Evolutionary conservation across 2,113 vertebrate species (phyloP), one percentile per base, ranked within the genome.

Genomic region (Colinus virginianus): DNA sequence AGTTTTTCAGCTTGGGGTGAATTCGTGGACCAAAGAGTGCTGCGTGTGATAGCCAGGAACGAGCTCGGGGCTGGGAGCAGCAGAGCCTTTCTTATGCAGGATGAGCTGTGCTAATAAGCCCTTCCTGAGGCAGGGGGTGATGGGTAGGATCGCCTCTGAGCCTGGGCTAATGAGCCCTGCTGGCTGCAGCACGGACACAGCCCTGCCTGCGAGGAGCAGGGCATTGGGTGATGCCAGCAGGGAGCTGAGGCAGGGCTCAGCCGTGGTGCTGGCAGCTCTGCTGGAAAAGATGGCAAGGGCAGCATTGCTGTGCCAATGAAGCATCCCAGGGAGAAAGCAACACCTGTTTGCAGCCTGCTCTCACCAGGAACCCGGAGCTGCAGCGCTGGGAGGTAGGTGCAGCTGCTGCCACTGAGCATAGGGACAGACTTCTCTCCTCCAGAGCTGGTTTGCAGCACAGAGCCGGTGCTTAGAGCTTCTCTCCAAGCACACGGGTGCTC

Each of bases 21-120:
- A 11, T 76, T 69, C 45, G 17, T 42, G 30, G 48, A 26, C 18
- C 6, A 42, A 23, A 8, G 30, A 13, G 30, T 3, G 48, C 43
- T 38, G 56, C 0, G 1, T 23, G 36, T 1, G 0, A 49, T 22
- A 59, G 58, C 70, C 2, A 1, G 49, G 43, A 59, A 51, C 26
- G 19, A 23, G 64, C 58, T 45, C 0, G 0, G 84, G 70, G 38
- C 59, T 55, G 72, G 51, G 45, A 87, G 51, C 1, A 28, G 2
- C 59, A 0, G 3, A 46, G 13, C 34, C n/a, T 7, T 3, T 38
- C 30, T 83, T n/a, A 10, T 0, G 1, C 4, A 4, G 48, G 1
- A 12, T n/a, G 55, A 58, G 48, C 49, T 25, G 10, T 2, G 1
- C 63, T 87, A 26, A 42, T 46, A 7, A 77, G 58, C 58, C 51